Evolutionary conservation across 2,888 invertebrate species (phyloP).

Genomic region (Clunio marinus): DNA sequence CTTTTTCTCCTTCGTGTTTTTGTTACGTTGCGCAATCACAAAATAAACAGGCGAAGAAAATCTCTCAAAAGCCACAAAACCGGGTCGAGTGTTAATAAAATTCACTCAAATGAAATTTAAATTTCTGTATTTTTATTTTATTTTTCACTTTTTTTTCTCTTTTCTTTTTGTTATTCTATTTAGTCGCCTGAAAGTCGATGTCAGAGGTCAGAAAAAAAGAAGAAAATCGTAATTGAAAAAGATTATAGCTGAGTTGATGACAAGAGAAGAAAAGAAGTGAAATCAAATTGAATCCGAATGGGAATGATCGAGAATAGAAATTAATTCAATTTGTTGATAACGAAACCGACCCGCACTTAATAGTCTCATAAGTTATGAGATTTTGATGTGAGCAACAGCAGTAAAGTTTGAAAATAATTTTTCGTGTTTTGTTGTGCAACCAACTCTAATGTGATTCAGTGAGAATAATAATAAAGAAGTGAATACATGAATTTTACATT

Average conservation of each 20-base stretch:
- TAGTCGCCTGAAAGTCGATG: neutral
- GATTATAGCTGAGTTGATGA: conserved; percentile 5
- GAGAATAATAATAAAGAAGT: too few relatives aligned
- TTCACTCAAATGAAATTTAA: conserved; percentile 11
- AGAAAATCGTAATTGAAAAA: conserved; percentile 9
- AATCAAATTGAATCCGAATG: conserved; percentile 12
- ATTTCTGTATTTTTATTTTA: neutral
- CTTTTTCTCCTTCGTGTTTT: neutral
- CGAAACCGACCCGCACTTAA: too few relatives aligned
- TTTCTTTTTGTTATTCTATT: too few relatives aligned
- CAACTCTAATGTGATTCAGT: neutral
- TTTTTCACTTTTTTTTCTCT: neutral
- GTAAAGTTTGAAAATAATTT: too few relatives aligned
- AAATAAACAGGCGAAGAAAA: neutral
- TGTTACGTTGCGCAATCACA: neutral
- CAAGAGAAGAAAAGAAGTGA: neutral
- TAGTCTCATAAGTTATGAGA: too few relatives aligned
- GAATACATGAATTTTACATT: conserved; percentile 25
- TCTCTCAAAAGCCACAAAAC: neutral
- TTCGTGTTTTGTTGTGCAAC: neutral
- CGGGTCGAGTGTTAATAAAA: conserved; percentile 5
- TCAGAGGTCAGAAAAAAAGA: conserved; percentile 5
- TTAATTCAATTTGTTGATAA: conserved; percentile 1
- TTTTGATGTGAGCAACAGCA: too few relatives aligned
- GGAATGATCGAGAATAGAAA: neutral